These are phyloP conservation scores for Lates calcarifer DNA, from an alignment of 2,113 vertebrate genomes.

Conservation along the genomic window DNA sequence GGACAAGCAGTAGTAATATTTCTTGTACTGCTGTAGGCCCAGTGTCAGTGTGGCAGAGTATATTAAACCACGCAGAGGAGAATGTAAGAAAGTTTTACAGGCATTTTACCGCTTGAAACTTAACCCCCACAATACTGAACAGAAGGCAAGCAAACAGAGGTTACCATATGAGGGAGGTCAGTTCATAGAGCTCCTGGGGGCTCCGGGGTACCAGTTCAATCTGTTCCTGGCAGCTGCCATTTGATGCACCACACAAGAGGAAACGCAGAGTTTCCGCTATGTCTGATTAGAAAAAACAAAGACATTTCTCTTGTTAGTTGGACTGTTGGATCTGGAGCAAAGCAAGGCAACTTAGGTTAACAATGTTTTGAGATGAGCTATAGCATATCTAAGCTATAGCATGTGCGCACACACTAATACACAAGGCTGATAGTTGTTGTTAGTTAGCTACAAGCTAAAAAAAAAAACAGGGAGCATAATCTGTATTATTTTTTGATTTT, in stretches of 20 bases:
- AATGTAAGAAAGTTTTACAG: not conserved
- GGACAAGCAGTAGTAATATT: not conserved
- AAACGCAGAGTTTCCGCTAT: conserved; percentile 99
- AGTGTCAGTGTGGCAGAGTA: not conserved
- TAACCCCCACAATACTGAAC: not conserved
- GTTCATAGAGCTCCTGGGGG: conserved; percentile 98
- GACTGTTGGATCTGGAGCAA: not conserved
- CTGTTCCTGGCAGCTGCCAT: conserved; percentile 98
- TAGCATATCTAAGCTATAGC: not conserved
- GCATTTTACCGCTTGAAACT: not conserved
- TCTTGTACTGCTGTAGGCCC: not conserved
- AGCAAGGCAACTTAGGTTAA: not conserved
- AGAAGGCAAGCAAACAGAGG: not conserved
- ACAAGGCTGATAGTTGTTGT: not conserved
- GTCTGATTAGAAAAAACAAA: conserved; percentile 82
- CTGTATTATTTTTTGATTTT: too few relatives aligned
- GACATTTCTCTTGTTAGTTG: conserved; percentile 3
- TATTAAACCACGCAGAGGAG: too few relatives aligned
- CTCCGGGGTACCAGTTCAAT: conserved; percentile 98
- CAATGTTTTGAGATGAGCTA: conserved; percentile 2
- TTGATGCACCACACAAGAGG: conserved; percentile 96
- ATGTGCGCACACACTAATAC: not conserved
- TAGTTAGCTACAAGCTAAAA: too few relatives aligned
- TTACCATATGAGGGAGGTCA: conserved; percentile 99
- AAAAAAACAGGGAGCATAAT: too few relatives aligned